Conservation (phyloP, 2,113 vertebrate species). For the Ceyx melanurus region DNA sequence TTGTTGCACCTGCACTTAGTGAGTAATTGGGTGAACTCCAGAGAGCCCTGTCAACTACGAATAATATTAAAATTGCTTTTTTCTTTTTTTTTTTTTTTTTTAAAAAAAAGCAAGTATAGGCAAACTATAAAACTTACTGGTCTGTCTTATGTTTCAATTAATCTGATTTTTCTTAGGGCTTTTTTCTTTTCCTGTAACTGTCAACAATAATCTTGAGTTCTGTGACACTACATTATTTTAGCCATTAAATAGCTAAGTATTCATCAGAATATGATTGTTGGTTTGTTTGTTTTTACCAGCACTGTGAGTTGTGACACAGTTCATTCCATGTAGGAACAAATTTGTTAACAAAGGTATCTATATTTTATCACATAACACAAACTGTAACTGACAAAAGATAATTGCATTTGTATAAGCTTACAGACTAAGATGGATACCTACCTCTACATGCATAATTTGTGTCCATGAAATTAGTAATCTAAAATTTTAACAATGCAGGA, state of each 20-base stretch:
- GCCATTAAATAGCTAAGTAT: background rate
- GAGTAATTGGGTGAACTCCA: background rate
- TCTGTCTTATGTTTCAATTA: background rate
- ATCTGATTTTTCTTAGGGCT: background rate
- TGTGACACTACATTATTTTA: background rate
- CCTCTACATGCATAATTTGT: background rate
- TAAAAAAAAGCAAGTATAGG: background rate
- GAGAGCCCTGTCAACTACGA: background rate
- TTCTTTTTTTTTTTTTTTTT: background rate
- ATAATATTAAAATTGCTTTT: background rate
- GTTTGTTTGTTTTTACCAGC: background rate
- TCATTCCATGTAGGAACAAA: background rate
- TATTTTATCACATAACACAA: background rate
- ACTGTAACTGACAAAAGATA: background rate
- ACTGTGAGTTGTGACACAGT: background rate
- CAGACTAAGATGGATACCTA: background rate
- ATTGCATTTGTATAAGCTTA: background rate
- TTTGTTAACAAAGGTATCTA: background rate
- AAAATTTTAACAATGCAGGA: background rate
- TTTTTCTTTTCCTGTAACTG: background rate
- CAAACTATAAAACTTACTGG: background rate
- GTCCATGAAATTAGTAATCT: background rate
- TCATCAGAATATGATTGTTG: background rate
- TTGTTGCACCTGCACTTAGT: background rate
- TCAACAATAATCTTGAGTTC: background rate